phyloP scores from a whole-genome alignment of 2,113 vertebrate genomes.

The Platanista minor region DNA sequence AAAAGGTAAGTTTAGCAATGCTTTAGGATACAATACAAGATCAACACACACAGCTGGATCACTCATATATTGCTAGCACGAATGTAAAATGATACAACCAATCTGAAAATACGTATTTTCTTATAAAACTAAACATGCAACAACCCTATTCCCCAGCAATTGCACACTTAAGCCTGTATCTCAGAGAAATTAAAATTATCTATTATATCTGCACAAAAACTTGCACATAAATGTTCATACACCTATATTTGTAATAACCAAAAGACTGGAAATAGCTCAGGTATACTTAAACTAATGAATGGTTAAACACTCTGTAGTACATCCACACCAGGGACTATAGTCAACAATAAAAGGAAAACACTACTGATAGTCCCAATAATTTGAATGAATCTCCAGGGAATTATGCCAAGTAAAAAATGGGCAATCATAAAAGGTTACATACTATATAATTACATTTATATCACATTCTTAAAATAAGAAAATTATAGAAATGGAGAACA shows the following conservation, averaged over 20 bases:
- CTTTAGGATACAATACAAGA: background rate
- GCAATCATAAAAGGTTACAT: background rate
- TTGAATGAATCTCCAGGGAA: background rate
- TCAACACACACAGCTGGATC: background rate
- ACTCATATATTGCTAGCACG: background rate
- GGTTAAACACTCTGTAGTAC: background rate
- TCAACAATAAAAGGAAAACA: background rate
- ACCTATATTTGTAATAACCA: background rate
- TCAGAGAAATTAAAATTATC: background rate
- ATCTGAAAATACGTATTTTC: background rate
- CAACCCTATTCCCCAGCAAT: background rate
- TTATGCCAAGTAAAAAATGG: background rate
- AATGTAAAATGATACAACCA: background rate
- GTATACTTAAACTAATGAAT: background rate
- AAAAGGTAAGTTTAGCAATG: background rate
- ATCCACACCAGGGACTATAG: background rate
- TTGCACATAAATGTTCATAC: background rate
- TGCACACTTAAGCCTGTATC: background rate
- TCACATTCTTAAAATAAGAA: background rate
- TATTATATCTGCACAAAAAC: background rate
- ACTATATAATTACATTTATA: background rate
- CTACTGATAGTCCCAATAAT: background rate
- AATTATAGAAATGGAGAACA: background rate
- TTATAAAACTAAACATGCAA: background rate
- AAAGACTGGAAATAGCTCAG: background rate